Conservation (phyloP, 2,888 invertebrate species). For the Oscheius sp. region DNA sequence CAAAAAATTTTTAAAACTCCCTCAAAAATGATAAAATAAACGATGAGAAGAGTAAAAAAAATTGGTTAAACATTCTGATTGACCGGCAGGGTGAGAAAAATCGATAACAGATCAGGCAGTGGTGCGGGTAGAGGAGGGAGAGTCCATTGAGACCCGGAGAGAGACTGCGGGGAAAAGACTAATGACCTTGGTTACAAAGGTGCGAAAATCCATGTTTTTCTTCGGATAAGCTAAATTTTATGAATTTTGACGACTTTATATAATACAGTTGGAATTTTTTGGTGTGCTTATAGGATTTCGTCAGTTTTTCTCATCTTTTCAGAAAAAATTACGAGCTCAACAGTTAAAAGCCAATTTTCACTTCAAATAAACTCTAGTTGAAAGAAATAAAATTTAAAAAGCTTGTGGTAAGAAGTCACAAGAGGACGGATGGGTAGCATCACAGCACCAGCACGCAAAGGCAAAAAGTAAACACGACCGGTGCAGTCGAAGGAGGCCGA, state of each 20-base stretch:
- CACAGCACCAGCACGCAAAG: conserved; percentile 10
- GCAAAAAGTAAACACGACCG: conserved; percentile 20
- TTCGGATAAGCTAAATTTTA: no score
- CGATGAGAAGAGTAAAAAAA: background rate
- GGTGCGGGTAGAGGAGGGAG: no score
- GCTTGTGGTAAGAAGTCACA: background rate
- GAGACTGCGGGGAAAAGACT: background rate
- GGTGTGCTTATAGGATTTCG: no score
- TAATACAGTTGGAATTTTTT: no score
- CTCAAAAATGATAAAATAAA: background rate
- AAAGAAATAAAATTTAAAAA: background rate
- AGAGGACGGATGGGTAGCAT: background rate
- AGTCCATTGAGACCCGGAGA: background rate
- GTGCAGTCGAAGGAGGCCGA: background rate
- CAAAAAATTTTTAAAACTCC: background rate
- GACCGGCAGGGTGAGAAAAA: background rate
- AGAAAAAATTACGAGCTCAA: no score
- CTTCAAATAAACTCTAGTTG: background rate
- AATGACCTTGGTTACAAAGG: conserved; percentile 7
- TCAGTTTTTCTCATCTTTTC: no score
- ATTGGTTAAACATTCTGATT: background rate
- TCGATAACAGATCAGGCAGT: conserved; percentile 9
- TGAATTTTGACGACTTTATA: no score
- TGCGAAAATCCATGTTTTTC: no score
- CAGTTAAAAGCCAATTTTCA: no score